Percentiles rank a stretch among this genome's conserved stretches.
Conservation (phyloP, 2,888 invertebrate species). For the Tinea semifulvella region DNA sequence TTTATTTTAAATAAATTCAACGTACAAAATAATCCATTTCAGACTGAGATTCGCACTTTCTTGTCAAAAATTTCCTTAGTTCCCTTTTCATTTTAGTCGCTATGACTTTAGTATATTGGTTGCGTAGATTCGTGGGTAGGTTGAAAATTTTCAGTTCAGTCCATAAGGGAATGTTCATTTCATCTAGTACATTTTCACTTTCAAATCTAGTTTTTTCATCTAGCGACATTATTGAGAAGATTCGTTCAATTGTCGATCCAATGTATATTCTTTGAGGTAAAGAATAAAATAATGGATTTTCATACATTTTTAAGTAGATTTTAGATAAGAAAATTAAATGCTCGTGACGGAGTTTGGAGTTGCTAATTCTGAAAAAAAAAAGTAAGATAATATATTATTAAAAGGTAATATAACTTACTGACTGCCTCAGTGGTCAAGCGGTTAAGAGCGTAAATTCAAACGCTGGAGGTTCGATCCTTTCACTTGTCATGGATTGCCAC, state of each 20-base stretch:
- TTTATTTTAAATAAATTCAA: constrained; percentile 15
- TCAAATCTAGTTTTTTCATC: constrained; percentile 33
- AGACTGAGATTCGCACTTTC: neutral
- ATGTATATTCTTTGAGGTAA: constrained; percentile 42
- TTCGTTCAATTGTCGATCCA: constrained; percentile 27
- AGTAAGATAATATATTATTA: too few relatives aligned
- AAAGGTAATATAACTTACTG: too few relatives aligned
- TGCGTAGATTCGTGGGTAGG: constrained; percentile 29
- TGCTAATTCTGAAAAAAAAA: constrained; percentile 31
- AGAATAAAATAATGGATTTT: constrained; percentile 24
- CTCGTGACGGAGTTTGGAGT: constrained; percentile 12
- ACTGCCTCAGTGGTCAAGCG: neutral
- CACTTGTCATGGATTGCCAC: too few relatives aligned
- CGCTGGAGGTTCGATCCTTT: neutral
- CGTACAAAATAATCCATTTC: constrained; percentile 25
- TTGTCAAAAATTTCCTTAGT: constrained; percentile 18
- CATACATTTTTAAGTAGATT: constrained; percentile 34
- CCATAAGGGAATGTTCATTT: constrained; percentile 33
- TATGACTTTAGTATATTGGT: constrained; percentile 24
- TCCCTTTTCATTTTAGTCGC: constrained; percentile 25
- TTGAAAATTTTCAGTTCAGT: constrained; percentile 30
- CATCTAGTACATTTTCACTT: constrained; percentile 28
- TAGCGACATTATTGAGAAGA: constrained; percentile 32
- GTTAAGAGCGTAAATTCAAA: too few relatives aligned
- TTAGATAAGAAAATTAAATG: constrained; percentile 26